Percentiles rank a stretch among this genome's conserved stretches.
Conservation (phyloP, 2,888 invertebrate genomes). For the Leptopilina drosophilae region DNA sequence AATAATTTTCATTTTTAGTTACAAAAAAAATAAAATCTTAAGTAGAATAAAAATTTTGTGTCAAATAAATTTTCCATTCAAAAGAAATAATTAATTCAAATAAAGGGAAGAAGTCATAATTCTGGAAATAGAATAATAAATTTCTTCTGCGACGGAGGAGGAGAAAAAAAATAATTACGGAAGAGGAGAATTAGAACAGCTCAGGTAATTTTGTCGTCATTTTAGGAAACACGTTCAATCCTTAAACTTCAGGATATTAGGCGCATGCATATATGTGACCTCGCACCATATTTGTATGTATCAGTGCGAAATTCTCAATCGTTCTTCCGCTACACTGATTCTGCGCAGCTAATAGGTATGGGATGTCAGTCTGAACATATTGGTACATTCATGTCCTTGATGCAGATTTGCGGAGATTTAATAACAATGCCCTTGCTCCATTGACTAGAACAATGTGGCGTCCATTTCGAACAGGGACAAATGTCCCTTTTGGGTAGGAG, state of each 20-base stretch:
- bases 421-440: slow-evolving; percentile 25
- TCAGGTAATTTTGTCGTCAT: background rate
- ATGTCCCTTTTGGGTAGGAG: too few relatives aligned
- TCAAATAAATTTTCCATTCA: too few relatives aligned
- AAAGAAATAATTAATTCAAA: too few relatives aligned
- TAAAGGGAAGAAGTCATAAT: background rate
- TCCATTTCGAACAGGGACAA: background rate
- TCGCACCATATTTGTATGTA: slow-evolving; percentile 13
- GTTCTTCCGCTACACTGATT: slow-evolving; percentile 38
- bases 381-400: slow-evolving; percentile 32
- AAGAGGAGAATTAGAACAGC: too few relatives aligned
- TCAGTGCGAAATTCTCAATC: slow-evolving; percentile 38
- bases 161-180: background rate
- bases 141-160: background rate
- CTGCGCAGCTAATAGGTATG: slow-evolving; percentile 18
- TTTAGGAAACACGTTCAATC: background rate
- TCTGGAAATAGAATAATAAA: background rate
- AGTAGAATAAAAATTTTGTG: too few relatives aligned
- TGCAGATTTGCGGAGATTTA: slow-evolving; percentile 25
- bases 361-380: background rate
- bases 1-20: too few relatives aligned
- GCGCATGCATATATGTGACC: background rate
- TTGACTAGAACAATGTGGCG: background rate
- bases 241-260: slow-evolving; percentile 8
- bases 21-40: too few relatives aligned